phyloP scores from a whole-genome alignment of 2,797 vertebrate genomes.

The Parambassis ranga region DNA sequence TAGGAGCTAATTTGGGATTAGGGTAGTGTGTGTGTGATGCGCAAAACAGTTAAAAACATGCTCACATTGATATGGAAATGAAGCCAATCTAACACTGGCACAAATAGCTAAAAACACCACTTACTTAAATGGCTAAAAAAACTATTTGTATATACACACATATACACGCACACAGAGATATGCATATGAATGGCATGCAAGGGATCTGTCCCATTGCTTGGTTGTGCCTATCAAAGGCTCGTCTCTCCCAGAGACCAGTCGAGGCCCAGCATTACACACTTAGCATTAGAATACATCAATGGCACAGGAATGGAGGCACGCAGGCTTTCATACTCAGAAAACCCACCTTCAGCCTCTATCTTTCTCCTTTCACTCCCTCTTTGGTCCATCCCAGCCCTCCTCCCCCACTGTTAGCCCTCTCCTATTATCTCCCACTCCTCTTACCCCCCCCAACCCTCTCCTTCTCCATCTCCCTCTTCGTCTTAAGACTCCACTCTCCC shows the following conservation, averaged over 20 bases:
- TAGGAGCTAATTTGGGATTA: constrained; percentile 58
- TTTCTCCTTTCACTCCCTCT: constrained; percentile 63
- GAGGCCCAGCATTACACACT: constrained; percentile 70
- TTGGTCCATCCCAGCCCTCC: constrained; percentile 53
- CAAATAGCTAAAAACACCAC: constrained; percentile 58
- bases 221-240: constrained; percentile 67
- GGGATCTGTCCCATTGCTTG: constrained; percentile 61
- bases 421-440: constrained; percentile 66
- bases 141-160: constrained; percentile 28
- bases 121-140: constrained; percentile 53
- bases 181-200: constrained; percentile 73
- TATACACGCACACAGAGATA: constrained; percentile 44
- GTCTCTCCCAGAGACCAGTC: constrained; percentile 64
- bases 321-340: constrained; percentile 67
- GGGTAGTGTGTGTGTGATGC: constrained; percentile 34
- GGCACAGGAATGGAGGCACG: constrained; percentile 59
- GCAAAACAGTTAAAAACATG: constrained; percentile 49
- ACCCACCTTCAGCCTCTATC: constrained; percentile 71
- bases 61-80: constrained; percentile 72
- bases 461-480: constrained; percentile 25
- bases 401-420: constrained; percentile 57
- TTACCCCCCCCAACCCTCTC: constrained; percentile 21
- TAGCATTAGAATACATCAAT: constrained; percentile 81
- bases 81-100: constrained; percentile 35
- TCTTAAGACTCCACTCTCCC: constrained; percentile 55